Evolutionary conservation across 2,888 invertebrate species (phyloP).

Genomic region (Brachyptera putata): DNA sequence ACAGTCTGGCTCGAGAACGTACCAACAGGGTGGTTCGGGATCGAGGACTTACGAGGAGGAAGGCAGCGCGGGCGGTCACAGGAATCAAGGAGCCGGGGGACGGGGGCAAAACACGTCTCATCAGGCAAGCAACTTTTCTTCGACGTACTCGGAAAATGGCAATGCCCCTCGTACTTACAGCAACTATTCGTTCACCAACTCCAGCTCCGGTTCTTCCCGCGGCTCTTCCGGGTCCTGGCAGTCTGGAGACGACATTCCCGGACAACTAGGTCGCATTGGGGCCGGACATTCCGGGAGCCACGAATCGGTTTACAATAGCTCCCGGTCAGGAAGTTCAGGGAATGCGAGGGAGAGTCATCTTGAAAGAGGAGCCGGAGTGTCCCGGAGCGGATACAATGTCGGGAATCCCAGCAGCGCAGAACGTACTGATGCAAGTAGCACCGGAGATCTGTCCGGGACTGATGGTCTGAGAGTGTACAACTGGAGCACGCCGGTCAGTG

Average conservation of each 20-base stretch:
- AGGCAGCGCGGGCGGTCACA: too few relatives aligned
- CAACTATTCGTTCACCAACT: constrained; percentile 12
- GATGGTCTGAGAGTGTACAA: neutral
- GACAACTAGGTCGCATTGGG: neutral
- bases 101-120: neutral
- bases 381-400: constrained; percentile 15
- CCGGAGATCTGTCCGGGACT: neutral
- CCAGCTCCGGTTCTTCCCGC: neutral
- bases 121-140: neutral
- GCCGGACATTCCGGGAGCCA: neutral
- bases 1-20: neutral
- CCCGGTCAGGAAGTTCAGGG: neutral
- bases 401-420: constrained; percentile 15
- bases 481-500: constrained; percentile 6
- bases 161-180: neutral
- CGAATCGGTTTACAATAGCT: neutral
- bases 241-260: neutral
- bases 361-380: neutral
- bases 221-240: constrained; percentile 8
- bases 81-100: neutral
- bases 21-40: neutral
- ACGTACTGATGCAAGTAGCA: too few relatives aligned
- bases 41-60: neutral
- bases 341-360: neutral
- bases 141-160: neutral